phyloP scores from a whole-genome alignment of 2,888 invertebrate species.

The Schrankia costaestrigalis region DNA sequence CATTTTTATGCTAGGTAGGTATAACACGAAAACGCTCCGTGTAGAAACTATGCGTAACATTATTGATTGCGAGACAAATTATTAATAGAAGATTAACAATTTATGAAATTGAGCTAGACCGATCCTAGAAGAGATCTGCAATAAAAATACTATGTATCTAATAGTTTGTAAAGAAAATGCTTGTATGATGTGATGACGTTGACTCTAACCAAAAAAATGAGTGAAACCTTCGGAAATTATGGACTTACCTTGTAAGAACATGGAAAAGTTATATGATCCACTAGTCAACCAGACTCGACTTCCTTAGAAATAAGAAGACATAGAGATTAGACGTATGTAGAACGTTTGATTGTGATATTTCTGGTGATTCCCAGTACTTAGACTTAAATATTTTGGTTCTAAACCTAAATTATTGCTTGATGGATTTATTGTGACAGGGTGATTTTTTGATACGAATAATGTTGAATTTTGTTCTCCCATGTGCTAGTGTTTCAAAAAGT shows the following conservation, averaged over 20 bases:
- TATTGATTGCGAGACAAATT: slow-evolving; percentile 3
- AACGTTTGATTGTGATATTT: slow-evolving; percentile 48
- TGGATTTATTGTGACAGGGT: slow-evolving; percentile 31
- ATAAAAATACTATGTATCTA: too few species aligned
- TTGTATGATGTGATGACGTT: too few species aligned
- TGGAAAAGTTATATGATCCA: slow-evolving; percentile 14
- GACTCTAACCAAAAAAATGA: too few species aligned
- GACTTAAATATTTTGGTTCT: slow-evolving; percentile 47
- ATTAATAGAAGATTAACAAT: slow-evolving; percentile 2
- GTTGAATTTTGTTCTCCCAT: too few species aligned
- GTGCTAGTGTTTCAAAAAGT: too few species aligned
- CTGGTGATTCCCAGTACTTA: slow-evolving; percentile 41
- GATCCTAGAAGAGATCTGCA: slow-evolving; percentile 7
- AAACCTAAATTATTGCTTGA: slow-evolving; percentile 41
- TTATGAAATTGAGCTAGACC: slow-evolving; percentile 5
- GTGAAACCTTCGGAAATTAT: too few species aligned
- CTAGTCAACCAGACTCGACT: slow-evolving; percentile 42
- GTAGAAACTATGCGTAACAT: slow-evolving; percentile 4
- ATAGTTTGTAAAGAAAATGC: too few species aligned
- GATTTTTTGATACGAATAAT: slow-evolving; percentile 19
- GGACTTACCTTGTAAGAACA: slow-evolving; percentile 15
- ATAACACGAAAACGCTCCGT: slow-evolving; percentile 10
- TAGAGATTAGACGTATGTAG: slow-evolving; percentile 28
- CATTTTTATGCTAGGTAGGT: slow-evolving; percentile 9
- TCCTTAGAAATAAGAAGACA: slow-evolving; percentile 31